Base-by-base conservation (phyloP, 2,113 vertebrate genomes). In the Garra rufa region DNA sequence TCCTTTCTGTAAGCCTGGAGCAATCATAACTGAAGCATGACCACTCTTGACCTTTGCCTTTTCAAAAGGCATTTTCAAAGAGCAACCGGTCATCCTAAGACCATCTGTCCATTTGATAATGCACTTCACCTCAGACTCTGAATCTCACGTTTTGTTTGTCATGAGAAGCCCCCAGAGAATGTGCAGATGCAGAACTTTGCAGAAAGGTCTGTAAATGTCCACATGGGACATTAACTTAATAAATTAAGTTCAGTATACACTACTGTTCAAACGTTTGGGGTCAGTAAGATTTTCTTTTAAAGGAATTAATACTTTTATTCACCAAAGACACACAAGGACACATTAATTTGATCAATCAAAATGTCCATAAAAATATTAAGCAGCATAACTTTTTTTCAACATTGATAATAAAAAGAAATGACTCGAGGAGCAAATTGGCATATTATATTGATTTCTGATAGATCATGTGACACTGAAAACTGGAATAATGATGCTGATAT, bases 61-160 rank as follows among this genome's bases (percentile, higher is more conserved):
- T 57, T 77, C 75, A 38, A 57, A 77, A 41, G 34, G 21, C 76
- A 17, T 78, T 78, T 78, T 78, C 19, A 61, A 78, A 78, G 26
- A 80, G 77, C 77, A 28, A 43, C 38, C 6, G 21, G n/a, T 46
- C 41, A n/a, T 24, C 38, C n/a, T 28, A 28, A 28, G 59, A 65
- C 38, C 38, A 78, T 61, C 74, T 76, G 74, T 75, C 75, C 28
- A 77, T 63, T 67, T 65, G 41, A 46, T 44, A 10, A 80, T 44
- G 26, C 14, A 61, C 77, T 38, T 30, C 48, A 52, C 57, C 65
- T 78, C 34, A 78, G 30, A 59, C n/a, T 52, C 6, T 41, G 6
- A 34, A 78, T 61, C n/a, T n/a, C 21, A 61, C 6, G 3, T 61
- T 78, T 41, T 14, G 52, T 77, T 78, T 43, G 30, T 78, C 55